Evolutionary conservation across 1,140 invertebrate genomes (phyloP).

Genomic region (Drosophila pruinosa): DNA sequence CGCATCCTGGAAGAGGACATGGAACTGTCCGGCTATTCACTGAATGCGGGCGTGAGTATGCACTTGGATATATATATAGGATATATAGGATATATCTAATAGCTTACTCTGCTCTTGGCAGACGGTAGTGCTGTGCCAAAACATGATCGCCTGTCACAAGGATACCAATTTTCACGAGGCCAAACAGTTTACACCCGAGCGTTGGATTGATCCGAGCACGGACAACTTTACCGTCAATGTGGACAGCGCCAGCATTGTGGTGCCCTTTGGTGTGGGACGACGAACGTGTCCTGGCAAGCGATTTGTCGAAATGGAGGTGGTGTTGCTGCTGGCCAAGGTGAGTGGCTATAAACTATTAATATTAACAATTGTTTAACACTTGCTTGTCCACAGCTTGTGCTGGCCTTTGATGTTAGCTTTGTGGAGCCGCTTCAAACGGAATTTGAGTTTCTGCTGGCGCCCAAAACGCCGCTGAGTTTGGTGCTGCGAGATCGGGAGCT

Average conservation of each 20-base stretch:
- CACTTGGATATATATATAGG: not conserved
- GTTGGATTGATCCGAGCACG: slow-evolving; percentile 87
- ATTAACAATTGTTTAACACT: not conserved
- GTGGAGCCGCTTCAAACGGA: slow-evolving; percentile 88
- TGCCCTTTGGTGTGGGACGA: slow-evolving; percentile 94
- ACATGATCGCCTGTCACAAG: slow-evolving; percentile 90
- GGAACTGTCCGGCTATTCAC: slow-evolving; percentile 88
- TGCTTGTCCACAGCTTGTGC: slow-evolving; percentile 84
- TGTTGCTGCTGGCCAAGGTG: slow-evolving; percentile 89
- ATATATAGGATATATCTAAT: not conserved
- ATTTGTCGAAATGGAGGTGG: slow-evolving; percentile 91
- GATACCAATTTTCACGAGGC: slow-evolving; percentile 91
- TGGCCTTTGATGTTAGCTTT: slow-evolving; percentile 88
- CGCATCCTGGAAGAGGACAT: slow-evolving; percentile 91
- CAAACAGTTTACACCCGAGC: slow-evolving; percentile 90
- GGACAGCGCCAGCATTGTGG: slow-evolving; percentile 85
- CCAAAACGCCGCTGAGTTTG: slow-evolving; percentile 88
- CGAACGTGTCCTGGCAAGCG: slow-evolving; percentile 92
- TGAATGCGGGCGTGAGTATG: slow-evolving; percentile 89
- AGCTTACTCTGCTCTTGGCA: slow-evolving; percentile 69
- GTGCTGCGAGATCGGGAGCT: slow-evolving; percentile 85
- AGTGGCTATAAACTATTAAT: not conserved
- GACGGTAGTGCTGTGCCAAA: slow-evolving; percentile 94
- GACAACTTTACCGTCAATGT: slow-evolving; percentile 80
- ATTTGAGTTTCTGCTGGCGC: slow-evolving; percentile 90